Evolutionary conservation across 2,113 vertebrate species (phyloP).

Genomic region (Odobenus rosmarus): DNA sequence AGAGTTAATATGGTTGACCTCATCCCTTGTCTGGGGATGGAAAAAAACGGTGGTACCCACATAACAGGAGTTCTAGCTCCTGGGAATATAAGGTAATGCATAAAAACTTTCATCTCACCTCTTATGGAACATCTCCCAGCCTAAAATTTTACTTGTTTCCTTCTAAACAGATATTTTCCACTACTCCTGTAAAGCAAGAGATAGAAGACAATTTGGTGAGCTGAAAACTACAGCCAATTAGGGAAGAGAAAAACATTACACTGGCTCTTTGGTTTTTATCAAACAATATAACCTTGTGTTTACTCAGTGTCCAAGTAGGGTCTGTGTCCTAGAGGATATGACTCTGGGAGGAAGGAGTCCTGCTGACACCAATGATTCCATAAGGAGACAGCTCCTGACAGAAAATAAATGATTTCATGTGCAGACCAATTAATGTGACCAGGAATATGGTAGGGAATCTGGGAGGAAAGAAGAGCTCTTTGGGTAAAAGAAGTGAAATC

Average conservation of each 20-base stretch:
- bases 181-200: neutral
- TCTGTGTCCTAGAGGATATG: neutral
- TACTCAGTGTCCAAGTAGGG: neutral
- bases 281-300: neutral
- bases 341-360: neutral
- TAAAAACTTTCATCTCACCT: slow-evolving; percentile 6
- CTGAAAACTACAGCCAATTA: neutral
- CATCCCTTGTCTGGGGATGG: neutral
- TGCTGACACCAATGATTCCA: neutral
- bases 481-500: neutral
- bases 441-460: neutral
- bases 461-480: neutral
- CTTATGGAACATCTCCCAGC: neutral
- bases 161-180: neutral
- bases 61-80: neutral
- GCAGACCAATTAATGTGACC: neutral
- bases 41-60: neutral
- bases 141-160: neutral
- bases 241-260: neutral
- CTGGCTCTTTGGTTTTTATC: neutral
- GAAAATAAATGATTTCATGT: neutral
- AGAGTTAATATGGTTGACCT: neutral
- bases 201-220: slow-evolving; percentile 44
- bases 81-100: neutral
- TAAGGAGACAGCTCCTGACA: neutral